Percentiles rank a stretch among this genome's conserved stretches.
These are phyloP conservation scores for Antrozous pallidus DNA, from an alignment of 2,797 vertebrate species.

Conservation along the genomic window DNA sequence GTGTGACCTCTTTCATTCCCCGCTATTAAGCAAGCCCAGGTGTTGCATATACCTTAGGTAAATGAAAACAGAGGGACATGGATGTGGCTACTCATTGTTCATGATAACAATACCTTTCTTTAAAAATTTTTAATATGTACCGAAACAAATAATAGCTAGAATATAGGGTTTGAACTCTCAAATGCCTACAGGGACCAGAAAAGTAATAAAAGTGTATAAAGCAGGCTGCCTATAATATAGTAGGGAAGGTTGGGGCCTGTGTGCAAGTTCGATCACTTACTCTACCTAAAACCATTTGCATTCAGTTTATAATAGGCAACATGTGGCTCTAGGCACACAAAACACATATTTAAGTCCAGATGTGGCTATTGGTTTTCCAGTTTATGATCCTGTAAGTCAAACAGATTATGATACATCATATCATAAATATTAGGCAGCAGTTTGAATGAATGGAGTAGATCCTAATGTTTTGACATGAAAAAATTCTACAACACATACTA, in stretches of 20 bases:
- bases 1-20: accelerated
- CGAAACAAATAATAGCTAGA: neutral
- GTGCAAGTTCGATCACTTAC: neutral
- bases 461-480: neutral
- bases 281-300: neutral
- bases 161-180: neutral
- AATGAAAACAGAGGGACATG: neutral
- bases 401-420: neutral
- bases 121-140: neutral
- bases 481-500: neutral
- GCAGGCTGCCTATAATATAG: neutral
- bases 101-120: neutral
- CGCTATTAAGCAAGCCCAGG: neutral
- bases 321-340: neutral
- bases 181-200: neutral
- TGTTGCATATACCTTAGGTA: neutral
- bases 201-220: neutral
- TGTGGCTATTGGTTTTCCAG: neutral
- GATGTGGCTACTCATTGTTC: neutral
- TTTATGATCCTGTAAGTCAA: neutral
- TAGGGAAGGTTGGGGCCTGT: neutral
- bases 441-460: neutral
- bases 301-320: neutral
- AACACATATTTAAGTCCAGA: neutral
- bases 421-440: neutral